These are phyloP conservation scores for Elaphurus davidianus DNA, from an alignment of 2,113 vertebrate species.

Conservation along the genomic window DNA sequence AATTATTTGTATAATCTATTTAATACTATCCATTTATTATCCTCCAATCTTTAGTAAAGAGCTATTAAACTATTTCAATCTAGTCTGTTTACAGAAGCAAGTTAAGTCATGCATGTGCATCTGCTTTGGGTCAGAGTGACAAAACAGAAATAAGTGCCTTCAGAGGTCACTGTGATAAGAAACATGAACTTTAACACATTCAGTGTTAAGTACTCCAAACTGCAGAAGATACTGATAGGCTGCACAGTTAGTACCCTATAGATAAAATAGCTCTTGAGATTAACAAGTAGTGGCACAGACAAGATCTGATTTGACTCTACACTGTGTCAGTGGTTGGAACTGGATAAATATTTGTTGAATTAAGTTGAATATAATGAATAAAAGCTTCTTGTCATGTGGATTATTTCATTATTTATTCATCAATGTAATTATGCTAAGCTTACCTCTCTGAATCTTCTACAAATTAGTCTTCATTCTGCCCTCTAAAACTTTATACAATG, in stretches of 20 bases:
- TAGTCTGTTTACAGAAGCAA: not conserved
- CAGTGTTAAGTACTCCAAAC: not conserved
- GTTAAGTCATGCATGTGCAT: not conserved
- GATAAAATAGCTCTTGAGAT: not conserved
- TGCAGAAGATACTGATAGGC: not conserved
- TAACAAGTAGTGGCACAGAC: not conserved
- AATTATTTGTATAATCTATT: slow-evolving; percentile 31
- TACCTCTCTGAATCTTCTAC: not conserved
- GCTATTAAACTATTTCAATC: not conserved
- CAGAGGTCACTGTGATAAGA: not conserved
- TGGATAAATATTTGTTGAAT: slow-evolving; percentile 22
- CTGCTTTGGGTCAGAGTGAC: not conserved
- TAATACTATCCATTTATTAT: slow-evolving; percentile 2
- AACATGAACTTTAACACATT: not conserved
- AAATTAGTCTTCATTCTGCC: not conserved
- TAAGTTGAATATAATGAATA: not conserved
- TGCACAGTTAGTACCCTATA: not conserved
- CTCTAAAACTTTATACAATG: not conserved
- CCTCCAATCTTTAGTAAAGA: not conserved
- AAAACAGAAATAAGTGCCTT: not conserved
- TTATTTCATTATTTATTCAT: slow-evolving; percentile 28
- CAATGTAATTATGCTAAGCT: not conserved
- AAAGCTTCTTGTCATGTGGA: not conserved
- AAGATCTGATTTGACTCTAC: not conserved
- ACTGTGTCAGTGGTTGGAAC: not conserved